Base-by-base conservation (phyloP, 2,797 vertebrate genomes). In the Sebastes itinus region DNA sequence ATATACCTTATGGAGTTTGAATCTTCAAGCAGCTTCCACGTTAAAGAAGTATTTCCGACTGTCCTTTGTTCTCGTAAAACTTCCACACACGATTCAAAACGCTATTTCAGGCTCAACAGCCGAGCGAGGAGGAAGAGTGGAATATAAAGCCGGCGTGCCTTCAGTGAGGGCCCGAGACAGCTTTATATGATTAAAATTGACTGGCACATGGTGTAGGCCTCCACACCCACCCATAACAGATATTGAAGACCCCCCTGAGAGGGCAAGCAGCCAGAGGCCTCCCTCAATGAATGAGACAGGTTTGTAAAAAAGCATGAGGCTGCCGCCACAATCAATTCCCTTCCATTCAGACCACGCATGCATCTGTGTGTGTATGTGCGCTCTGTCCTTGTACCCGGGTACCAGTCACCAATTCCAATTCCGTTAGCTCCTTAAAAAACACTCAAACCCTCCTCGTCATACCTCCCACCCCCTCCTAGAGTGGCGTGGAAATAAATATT, bases 141-240 rank as follows among this genome's bases (percentile, higher is more conserved):
- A 80, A 72, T 77, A 84, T 77, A 89, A 89, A 81, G 83, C 60
- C 58, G 18, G 58, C 74, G 65, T 85, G 76, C 89, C 85, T 90
- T 91, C 78, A 91, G 46, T 83, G 84, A 85, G 27, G 64, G 77
- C 55, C 70, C 2, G 13, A 84, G 90, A 89, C 89, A 91, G 84
- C 77, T 92, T 94, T 89, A 93, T 92, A 90, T 92, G 92, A 95
- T 95, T 94, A 92, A 92, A 93, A 95, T 88, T 94, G 92, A 95
- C 92, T 90, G 89, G 86, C 83, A 87, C 83, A 85, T 59, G 73
- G 84, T 32, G 30, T 75, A 81, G 81, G 80, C 70, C 80, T 91
- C 82, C 87, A 92, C 88, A 90, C 85, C 77, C 86, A 82, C 82
- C 82, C 70, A 83, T 86, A 87, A 92, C 85, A 87, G 78, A 89